Evolutionary conservation across 2,113 vertebrate species (phyloP), one percentile per base, ranked within the genome.

Genomic region (Elephantulus edwardii): DNA sequence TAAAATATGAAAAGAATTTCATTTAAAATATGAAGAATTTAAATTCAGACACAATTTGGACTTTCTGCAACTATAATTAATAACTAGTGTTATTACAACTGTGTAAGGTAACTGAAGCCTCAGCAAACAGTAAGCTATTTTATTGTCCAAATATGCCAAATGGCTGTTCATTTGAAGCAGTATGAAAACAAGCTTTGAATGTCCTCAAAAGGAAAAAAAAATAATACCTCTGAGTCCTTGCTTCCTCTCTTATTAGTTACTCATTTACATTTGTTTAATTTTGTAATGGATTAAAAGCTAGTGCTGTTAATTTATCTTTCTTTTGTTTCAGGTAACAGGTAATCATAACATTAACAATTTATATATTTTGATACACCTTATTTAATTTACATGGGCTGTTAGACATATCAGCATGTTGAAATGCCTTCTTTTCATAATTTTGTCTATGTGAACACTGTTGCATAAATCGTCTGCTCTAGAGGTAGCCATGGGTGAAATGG

Each of bases 401-500:
- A 96, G 95, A 96, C 78, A 85, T 74, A 97, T 54, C 92, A 96
- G 93, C 83, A 72, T 92, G 81, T 92, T 88, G 96, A 90, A 97
- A 97, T 96, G 83, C 78, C 44, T 52, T 86, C 86, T 90, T 90
- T 95, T 96, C 96, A 94, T 83, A 96, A 94, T 93, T 97, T 97
- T 93, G 94, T 96, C 94, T 85, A 64, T 95, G 91, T 92, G 64
- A 96, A 97, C 3, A 40, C 83, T 96, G 85, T 91, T 97, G 94
- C 95, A 96, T 96, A 97, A 96, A 97, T 97, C 60, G 91, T 96
- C 95, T 95, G 95, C 84, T 92, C 72, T 85, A 94, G 92, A 97
- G 93, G 97, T 96, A 98, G 96, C 95, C 97, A 98, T 97, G 98
- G 96, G 94, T 98, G 97, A 98, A 98, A 97, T 97, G 97, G 97